Evolutionary conservation across 2,797 vertebrate species (phyloP).

Genomic region (Sebastes alutus): DNA sequence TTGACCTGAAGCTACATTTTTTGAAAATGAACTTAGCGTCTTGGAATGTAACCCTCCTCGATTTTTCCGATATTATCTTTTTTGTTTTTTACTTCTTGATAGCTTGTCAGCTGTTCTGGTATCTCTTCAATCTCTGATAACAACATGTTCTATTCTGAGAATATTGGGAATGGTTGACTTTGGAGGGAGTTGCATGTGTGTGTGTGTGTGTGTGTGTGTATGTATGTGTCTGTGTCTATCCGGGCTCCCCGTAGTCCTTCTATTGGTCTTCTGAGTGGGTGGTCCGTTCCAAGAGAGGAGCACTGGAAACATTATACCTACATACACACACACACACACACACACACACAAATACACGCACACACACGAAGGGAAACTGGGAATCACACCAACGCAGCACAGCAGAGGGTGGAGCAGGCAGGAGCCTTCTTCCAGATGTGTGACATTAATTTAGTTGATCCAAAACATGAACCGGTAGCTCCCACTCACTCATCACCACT

Average conservation of each 20-base stretch:
- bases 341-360: slow-evolving; percentile 41
- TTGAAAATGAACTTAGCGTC: slow-evolving; percentile 39
- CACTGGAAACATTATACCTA: slow-evolving; percentile 80
- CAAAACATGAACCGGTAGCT: slow-evolving; percentile 84
- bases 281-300: slow-evolving; percentile 79
- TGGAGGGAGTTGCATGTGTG: slow-evolving; percentile 58
- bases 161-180: slow-evolving; percentile 72
- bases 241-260: slow-evolving; percentile 71
- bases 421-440: slow-evolving; percentile 82
- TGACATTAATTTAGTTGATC: slow-evolving; percentile 81
- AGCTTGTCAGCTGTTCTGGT: slow-evolving; percentile 58
- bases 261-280: slow-evolving; percentile 82
- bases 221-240: slow-evolving; percentile 56
- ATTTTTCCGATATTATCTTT: slow-evolving; percentile 59
- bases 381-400: slow-evolving; percentile 82
- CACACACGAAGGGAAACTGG: slow-evolving; percentile 70
- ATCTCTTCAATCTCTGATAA: slow-evolving; percentile 71
- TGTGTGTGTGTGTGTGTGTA: slow-evolving; percentile 36
- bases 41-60: slow-evolving; percentile 48
- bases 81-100: slow-evolving; percentile 40
- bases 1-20: slow-evolving; percentile 64
- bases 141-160: slow-evolving; percentile 81
- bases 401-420: slow-evolving; percentile 79
- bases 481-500: slow-evolving; percentile 75
- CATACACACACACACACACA: slow-evolving; percentile 45